These are phyloP conservation scores for Leptinotarsa peninsularis DNA, from an alignment of 2,888 invertebrate genomes.

Conservation along the genomic window DNA sequence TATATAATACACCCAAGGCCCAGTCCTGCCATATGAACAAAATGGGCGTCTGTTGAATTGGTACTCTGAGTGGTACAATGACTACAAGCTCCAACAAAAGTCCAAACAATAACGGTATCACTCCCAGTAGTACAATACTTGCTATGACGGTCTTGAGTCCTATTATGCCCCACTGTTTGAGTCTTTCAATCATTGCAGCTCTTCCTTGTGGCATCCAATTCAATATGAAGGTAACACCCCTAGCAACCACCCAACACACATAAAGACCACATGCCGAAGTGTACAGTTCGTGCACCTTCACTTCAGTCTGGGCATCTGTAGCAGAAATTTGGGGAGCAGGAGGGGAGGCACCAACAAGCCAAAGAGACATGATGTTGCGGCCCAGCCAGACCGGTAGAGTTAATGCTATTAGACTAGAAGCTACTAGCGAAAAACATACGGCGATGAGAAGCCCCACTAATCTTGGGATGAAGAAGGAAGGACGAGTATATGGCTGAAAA, in stretches of 20 bases:
- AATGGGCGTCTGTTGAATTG: conserved; percentile 90
- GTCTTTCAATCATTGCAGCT: conserved; percentile 77
- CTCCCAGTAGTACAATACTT: conserved; percentile 82
- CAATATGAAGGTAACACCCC: conserved; percentile 83
- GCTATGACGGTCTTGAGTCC: conserved; percentile 84
- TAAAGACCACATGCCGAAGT: conserved; percentile 96
- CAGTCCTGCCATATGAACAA: conserved; percentile 95
- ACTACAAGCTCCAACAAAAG: conserved; percentile 90
- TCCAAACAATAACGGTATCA: conserved; percentile 93
- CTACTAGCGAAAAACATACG: conserved; percentile 86
- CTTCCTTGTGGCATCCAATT: conserved; percentile 93
- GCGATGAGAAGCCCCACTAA: conserved; percentile 76
- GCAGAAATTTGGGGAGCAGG: conserved; percentile 61
- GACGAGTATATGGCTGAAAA: conserved; percentile 91
- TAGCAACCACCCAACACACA: conserved; percentile 92
- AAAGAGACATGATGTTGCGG: conserved; percentile 86
- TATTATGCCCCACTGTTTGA: conserved; percentile 79
- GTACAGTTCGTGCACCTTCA: conserved; percentile 90
- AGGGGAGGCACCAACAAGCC: conserved; percentile 75
- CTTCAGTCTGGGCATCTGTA: conserved; percentile 54
- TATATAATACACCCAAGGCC: conserved; percentile 97
- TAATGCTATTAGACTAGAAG: conserved; percentile 86
- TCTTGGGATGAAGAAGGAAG: conserved; percentile 83
- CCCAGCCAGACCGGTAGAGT: conserved; percentile 93
- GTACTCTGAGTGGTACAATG: conserved; percentile 92